Base-by-base conservation (phyloP, 2,797 vertebrate species). In the Poecilia velifera region DNA sequence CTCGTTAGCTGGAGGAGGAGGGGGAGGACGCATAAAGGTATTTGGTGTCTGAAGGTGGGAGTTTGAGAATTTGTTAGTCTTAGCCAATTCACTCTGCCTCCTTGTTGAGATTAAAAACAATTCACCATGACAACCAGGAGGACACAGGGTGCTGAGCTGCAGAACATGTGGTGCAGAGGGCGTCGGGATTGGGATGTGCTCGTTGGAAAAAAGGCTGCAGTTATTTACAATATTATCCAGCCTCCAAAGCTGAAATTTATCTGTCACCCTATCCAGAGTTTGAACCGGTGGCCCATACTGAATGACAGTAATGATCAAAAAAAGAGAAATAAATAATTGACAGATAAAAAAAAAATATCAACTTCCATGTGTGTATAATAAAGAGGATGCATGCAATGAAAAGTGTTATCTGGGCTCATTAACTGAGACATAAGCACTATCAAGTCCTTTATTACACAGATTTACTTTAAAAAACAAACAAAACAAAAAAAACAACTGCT, bases 51-150 rank as follows among this genome's bases (percentile, higher is more conserved):
- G 59, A 71, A 70, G 84, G 70, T 78, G 76, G 68, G 77, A 68
- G 66, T 66, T 13, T 68, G 55, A 51, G 62, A 25, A 36, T 66
- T 71, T 78, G 46, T 72, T 57, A 81, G 81, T 79, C 16, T 70
- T 85, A 36, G 81, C 59, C 76, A 82, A 85, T 90, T 89, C 76
- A 62, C 79, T 87, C 82, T 80, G 74, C 55, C 83, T 87, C 85
- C 89, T 89, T 92, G 82, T 91, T 85, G 86, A 90, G 85, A 88
- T 45, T 94, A 91, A 91, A 84, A 83, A 87, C 86, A 82, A 76
- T 84, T 95, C 87, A 86, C 95, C 91, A 94, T 94, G 93, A 91
- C 87, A 87, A 96, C 88, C 34, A 12, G 9, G 34, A 88, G 85
- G 78, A 86, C 86, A 87, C 84, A 73, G 76, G 74, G 89, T 90